Evolutionary conservation across 2,888 invertebrate species (phyloP).

Genomic region (Standfussiana lucernea): DNA sequence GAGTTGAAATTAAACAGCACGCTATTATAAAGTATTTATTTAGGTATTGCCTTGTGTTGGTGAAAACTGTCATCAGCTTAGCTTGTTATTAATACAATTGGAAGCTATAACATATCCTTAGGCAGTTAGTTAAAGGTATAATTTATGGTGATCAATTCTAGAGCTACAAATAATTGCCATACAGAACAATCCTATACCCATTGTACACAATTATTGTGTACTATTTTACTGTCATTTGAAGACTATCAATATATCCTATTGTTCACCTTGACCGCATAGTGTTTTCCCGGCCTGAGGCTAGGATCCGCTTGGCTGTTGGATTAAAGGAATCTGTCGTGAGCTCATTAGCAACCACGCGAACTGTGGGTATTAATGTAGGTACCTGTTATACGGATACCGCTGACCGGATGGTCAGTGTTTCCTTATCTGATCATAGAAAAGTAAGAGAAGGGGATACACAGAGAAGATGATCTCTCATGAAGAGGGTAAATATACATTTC

Average conservation of each 20-base stretch:
- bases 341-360: constrained; percentile 47
- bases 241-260: constrained; percentile 32
- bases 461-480: not conserved
- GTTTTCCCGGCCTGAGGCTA: constrained; percentile 40
- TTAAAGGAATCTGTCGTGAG: constrained; percentile 54
- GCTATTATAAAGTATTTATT: not conserved
- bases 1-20: not conserved
- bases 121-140: constrained; percentile 7
- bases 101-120: not conserved
- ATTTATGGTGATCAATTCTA: constrained; percentile 41
- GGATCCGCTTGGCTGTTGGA: constrained; percentile 47
- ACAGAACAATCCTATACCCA: not conserved
- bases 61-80: not conserved
- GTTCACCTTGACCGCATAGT: constrained; percentile 51
- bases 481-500: not conserved
- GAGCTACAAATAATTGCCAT: not conserved
- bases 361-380: constrained; percentile 24
- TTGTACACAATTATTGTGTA: not conserved
- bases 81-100: not conserved
- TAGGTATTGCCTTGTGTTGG: not conserved
- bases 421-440: not conserved
- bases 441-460: not conserved
- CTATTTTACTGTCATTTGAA: constrained; percentile 22
- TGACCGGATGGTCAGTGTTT: not conserved
- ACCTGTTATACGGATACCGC: constrained; percentile 18